Conservation (phyloP, 2,797 vertebrate species). For the Macropodus opercularis region DNA sequence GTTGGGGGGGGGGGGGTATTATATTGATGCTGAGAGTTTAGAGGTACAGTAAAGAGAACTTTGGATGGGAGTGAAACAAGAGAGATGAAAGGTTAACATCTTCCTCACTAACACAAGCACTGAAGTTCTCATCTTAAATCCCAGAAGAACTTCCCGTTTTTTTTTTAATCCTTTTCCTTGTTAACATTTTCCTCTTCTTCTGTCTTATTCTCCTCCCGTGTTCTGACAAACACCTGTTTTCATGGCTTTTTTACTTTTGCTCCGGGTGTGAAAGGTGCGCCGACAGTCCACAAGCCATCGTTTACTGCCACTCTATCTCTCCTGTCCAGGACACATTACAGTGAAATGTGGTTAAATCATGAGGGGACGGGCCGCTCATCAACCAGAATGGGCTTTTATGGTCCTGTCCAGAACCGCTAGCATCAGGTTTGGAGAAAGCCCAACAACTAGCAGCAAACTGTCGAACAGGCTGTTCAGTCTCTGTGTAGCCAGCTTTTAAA, state of each 20-base stretch:
- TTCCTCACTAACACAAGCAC: background rate
- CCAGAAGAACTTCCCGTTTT: slow-evolving; percentile 5
- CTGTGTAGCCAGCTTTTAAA: background rate
- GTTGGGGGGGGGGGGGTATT: slow-evolving; percentile 16
- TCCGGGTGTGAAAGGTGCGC: too few relatives aligned
- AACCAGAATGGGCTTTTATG: slow-evolving; percentile 8
- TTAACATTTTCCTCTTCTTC: slow-evolving; percentile 2
- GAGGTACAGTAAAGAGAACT: slow-evolving; percentile 26
- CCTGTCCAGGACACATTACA: background rate
- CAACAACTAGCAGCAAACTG: background rate
- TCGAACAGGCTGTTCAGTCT: background rate
- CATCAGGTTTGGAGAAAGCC: background rate
- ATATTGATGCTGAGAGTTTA: slow-evolving; percentile 51
- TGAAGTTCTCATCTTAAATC: slow-evolving; percentile 1
- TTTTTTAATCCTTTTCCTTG: background rate
- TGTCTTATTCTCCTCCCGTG: background rate
- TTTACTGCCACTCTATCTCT: background rate
- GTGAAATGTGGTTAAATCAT: slow-evolving; percentile 15
- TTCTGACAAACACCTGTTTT: background rate
- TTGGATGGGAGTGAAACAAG: slow-evolving; percentile 1
- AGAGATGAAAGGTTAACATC: slow-evolving; percentile 31
- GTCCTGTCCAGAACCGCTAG: background rate
- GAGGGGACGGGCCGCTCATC: slow-evolving; percentile 13
- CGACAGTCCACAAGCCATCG: background rate
- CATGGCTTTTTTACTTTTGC: too few relatives aligned